A percentile compares a stretch with the other conserved stretches of the same genome.
Evolutionary conservation across 2,888 invertebrate species (phyloP).

Genomic region (Meiosimyza platycephala): DNA sequence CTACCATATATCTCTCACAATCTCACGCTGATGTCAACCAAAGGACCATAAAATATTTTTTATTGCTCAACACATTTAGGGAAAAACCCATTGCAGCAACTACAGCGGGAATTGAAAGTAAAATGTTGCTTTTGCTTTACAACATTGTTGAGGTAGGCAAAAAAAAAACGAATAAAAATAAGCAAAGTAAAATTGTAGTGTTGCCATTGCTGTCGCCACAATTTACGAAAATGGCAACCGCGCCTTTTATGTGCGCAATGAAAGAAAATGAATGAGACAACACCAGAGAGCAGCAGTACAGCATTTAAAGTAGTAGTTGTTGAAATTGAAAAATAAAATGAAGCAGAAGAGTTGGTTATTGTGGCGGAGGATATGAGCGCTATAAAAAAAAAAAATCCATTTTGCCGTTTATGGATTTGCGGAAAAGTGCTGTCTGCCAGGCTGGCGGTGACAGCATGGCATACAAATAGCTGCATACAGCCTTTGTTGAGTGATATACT

Average conservation of each 20-base stretch:
- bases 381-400: neutral
- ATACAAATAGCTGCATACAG: neutral
- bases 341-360: neutral
- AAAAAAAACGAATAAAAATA: neutral
- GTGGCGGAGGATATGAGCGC: too few relatives aligned
- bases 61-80: neutral
- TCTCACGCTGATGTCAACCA: neutral
- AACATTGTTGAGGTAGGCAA: neutral
- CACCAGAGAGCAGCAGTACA: too few relatives aligned
- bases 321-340: neutral
- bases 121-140: neutral
- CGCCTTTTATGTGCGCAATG: neutral
- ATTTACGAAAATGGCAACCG: constrained; percentile 1
- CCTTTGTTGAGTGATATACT: neutral
- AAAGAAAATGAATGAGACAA: neutral
- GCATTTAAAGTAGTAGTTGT: neutral
- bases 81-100: neutral
- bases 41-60: constrained; percentile 7
- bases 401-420: constrained; percentile 18
- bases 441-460: neutral
- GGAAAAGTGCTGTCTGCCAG: constrained; percentile 16
- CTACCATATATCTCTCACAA: too few relatives aligned
- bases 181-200: neutral
- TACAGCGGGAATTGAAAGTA: neutral
- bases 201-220: neutral